Evolutionary conservation across 37 sponge, comb jelly and placozoan genomes (phyloP), one percentile per base, ranked within the genome.

Genomic region (Agelas oroides): DNA sequence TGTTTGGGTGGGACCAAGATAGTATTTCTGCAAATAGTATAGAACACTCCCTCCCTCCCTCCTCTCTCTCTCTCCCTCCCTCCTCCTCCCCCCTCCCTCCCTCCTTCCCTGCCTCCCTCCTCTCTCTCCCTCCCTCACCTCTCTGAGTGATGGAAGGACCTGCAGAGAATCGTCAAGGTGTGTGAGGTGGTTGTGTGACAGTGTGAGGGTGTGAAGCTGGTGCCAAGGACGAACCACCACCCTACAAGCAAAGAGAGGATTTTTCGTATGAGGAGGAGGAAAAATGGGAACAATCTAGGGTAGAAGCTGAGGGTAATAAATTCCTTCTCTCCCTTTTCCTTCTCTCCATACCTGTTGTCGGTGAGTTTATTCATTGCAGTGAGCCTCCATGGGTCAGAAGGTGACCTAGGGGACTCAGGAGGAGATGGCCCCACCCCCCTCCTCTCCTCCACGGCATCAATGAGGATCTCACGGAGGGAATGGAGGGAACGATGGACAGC

Each of bases 201-300:
- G 82, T 31, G 66, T 82, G 53, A 94, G 83, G 12, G 64, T 71
- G 54, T 72, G 84, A 17, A 94, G 92, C 53, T n/a, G 54, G 71
- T 88, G 78, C 95, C 95, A 94, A 1, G 95, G 91, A 46, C 90
- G 95, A 19, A 94, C 83, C 63, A 94, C 84, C 19, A 91, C 75
- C 79, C 92, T 90, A 62, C 27, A 57, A 28, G 75, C 30, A 25
- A n/a, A n/a, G n/a, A n/a, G n/a, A n/a, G n/a, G n/a, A n/a, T n/a
- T n/a, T n/a, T n/a, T n/a, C n/a, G n/a, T n/a, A n/a, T n/a, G n/a
- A n/a, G n/a, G n/a, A n/a, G n/a, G n/a, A n/a, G n/a, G n/a, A n/a
- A n/a, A n/a, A n/a, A n/a, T n/a, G n/a, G n/a, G n/a, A n/a, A n/a
- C n/a, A n/a, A n/a, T n/a, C n/a, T n/a, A n/a, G n/a, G n/a, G n/a